These are phyloP conservation scores for Ariolimax columbianus DNA, from an alignment of 2,888 invertebrate genomes.

Conservation along the genomic window DNA sequence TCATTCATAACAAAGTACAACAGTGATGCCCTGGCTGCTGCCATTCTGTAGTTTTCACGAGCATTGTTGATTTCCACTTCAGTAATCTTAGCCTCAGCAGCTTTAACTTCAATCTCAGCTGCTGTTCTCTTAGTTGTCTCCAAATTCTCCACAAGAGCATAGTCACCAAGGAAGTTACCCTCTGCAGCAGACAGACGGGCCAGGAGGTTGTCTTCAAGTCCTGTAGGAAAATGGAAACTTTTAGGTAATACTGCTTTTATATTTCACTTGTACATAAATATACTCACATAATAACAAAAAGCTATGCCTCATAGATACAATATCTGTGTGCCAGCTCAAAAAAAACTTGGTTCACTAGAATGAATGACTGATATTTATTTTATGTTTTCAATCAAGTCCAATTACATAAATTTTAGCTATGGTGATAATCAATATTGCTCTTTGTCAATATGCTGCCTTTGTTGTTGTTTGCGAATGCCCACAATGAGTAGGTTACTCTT, in stretches of 20 bases:
- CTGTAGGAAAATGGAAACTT: slow-evolving; percentile 60
- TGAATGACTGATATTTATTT: neutral
- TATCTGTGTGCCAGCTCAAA: too few relatives aligned
- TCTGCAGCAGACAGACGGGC: slow-evolving; percentile 94
- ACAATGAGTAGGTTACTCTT: too few relatives aligned
- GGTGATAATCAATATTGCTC: neutral
- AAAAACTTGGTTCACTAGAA: too few relatives aligned
- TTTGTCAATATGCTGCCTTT: neutral
- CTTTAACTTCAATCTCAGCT: slow-evolving; percentile 93
- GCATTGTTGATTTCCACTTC: slow-evolving; percentile 95
- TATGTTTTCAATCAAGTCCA: too few relatives aligned
- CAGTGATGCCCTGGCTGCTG: slow-evolving; percentile 93
- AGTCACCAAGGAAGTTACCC: slow-evolving; percentile 95
- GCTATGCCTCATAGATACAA: too few relatives aligned
- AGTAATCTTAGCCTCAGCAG: slow-evolving; percentile 93
- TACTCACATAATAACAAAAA: neutral
- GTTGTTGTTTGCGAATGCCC: neutral
- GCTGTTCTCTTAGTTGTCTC: slow-evolving; percentile 97
- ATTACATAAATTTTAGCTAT: neutral
- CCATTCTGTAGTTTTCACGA: slow-evolving; percentile 93
- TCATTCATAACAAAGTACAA: slow-evolving; percentile 97
- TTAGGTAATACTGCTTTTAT: neutral
- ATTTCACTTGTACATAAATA: neutral
- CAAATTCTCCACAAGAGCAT: slow-evolving; percentile 95
- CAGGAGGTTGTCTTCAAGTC: slow-evolving; percentile 93